A percentile compares a stretch with the other conserved stretches of the same genome.
Conservation (phyloP, 2,888 invertebrate genomes). For the Frankliniella intonsa region DNA sequence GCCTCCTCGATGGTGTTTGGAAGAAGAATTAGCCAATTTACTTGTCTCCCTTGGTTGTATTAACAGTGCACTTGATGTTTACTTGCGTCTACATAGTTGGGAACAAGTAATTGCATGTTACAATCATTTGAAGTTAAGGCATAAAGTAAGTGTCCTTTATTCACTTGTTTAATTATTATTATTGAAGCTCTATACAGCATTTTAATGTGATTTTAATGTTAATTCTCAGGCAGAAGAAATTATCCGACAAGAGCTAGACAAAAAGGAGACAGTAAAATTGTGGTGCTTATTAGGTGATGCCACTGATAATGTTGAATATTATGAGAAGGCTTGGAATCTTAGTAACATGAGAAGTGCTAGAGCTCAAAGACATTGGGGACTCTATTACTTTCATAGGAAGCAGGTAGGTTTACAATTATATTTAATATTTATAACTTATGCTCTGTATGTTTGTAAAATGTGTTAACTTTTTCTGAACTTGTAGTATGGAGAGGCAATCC, state of each 20-base stretch:
- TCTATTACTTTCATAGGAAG: slow-evolving; percentile 67
- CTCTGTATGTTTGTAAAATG: slow-evolving; percentile 2
- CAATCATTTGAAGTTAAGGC: slow-evolving; percentile 71
- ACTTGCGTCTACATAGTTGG: slow-evolving; percentile 74
- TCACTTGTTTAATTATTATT: not conserved
- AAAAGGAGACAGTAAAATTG: slow-evolving; percentile 76
- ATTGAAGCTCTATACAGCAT: not conserved
- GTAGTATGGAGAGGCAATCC: slow-evolving; percentile 71
- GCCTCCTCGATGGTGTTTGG: slow-evolving; percentile 70
- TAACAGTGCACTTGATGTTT: slow-evolving; percentile 78
- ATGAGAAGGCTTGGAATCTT: slow-evolving; percentile 87
- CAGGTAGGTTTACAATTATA: slow-evolving; percentile 43
- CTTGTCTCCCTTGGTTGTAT: slow-evolving; percentile 75
- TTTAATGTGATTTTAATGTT: slow-evolving; percentile 30
- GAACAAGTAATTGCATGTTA: slow-evolving; percentile 91
- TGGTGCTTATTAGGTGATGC: slow-evolving; percentile 90
- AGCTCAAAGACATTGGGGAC: slow-evolving; percentile 86
- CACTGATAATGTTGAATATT: slow-evolving; percentile 69
- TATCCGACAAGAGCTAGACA: slow-evolving; percentile 69
- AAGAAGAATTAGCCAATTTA: slow-evolving; percentile 71
- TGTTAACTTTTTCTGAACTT: slow-evolving; percentile 27
- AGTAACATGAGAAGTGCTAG: slow-evolving; percentile 75
- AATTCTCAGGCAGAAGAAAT: slow-evolving; percentile 72
- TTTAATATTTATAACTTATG: slow-evolving; percentile 23
- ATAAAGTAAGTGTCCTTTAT: slow-evolving; percentile 57